Base-by-base conservation (phyloP, 2,888 invertebrate genomes). In the Apoderus coryli region DNA sequence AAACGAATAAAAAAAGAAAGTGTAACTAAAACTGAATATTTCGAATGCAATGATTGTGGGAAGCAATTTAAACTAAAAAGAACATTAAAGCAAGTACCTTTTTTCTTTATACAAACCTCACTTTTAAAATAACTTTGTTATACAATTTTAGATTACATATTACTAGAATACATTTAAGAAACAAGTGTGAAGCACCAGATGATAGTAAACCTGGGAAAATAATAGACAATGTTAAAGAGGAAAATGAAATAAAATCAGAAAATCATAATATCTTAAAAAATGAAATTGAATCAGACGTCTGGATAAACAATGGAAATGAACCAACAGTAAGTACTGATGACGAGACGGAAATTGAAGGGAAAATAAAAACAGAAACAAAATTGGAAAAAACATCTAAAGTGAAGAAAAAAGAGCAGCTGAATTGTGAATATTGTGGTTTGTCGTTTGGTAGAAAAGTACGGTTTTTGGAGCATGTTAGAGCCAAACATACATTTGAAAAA, bases 401-500 rank as follows among this genome's bases (percentile, higher is more conserved):
- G 19, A 19, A 19, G 19, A 19, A 19, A 19, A 6, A n/a, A 6
- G 19, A 19, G 7, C 19, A 6, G 6, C 19, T 19, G 7, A 19
- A 19, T n/a, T 19, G 19, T n/a, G 19, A 19, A 19, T 19, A 19
- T 19, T 19, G 19, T 19, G 19, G 19, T n/a, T 7, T 7, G n/a
- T n/a, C n/a, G 19, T 19, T 19, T n/a, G n/a, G n/a, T n/a, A n/a
- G n/a, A n/a, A n/a, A n/a, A n/a, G n/a, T n/a, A n/a, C n/a, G n/a
- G n/a, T n/a, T n/a, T 6, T 19, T n/a, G 19, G 19, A 44, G 2
- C 49, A 49, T 25, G 45, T 48, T 25, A 27, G 49, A 4, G 41
- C 48, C 1, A 47, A 45, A 16, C 47, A 48, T 16, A 47, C 46
- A 13, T 47, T 47, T 31, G 49, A 49, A 33, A 48, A 47, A 31